Conservation (phyloP, 1,140 invertebrate species). For the Leptestheria dahalacensis region DNA sequence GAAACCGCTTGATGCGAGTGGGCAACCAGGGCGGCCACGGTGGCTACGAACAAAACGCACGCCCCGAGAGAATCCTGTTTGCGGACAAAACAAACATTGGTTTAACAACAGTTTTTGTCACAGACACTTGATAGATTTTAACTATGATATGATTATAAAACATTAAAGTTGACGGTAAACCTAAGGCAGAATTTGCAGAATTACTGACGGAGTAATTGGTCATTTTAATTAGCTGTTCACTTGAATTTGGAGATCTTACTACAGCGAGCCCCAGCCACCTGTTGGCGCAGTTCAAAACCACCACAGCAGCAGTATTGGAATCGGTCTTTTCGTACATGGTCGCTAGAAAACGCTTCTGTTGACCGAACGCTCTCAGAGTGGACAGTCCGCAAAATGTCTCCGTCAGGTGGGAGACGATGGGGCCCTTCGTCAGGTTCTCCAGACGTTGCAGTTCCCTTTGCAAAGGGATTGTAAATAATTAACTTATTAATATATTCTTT, state of each 20-base stretch:
- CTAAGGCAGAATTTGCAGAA: too few relatives aligned
- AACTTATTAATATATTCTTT: neutral
- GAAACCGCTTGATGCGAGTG: conserved; percentile 38
- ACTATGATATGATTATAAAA: too few relatives aligned
- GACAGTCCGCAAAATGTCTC: conserved; percentile 51
- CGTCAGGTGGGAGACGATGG: conserved; percentile 51
- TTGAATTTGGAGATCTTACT: conserved; percentile 34
- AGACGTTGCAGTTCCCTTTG: conserved; percentile 50
- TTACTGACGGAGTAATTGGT: too few relatives aligned
- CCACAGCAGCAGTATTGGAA: conserved; percentile 53
- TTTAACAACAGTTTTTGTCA: conserved; percentile 13
- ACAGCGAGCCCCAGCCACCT: conserved; percentile 65
- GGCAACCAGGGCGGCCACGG: conserved; percentile 43
- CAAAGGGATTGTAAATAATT: conserved; percentile 10
- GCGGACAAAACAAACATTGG: conserved; percentile 15
- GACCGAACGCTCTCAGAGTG: conserved; percentile 50
- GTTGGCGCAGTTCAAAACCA: conserved; percentile 60
- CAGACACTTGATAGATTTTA: too few relatives aligned
- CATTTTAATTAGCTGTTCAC: too few relatives aligned
- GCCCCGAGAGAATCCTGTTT: conserved; percentile 65
- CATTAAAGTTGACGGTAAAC: too few relatives aligned
- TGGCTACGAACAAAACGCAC: conserved; percentile 53
- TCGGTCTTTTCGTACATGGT: conserved; percentile 35
- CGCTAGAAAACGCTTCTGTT: conserved; percentile 33
- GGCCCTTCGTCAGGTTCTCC: conserved; percentile 43